Conservation (phyloP, 1,140 invertebrate genomes). For the roundworm (Caenorhabditis elegans) region WBcel235 BX284606.5:7618001-7618500, state of each 20-base stretch:
- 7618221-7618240: constrained; percentile 4
- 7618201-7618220: not conserved
- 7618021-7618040: too few species aligned
- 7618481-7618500: too few species aligned
- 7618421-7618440: not conserved
- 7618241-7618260: constrained; percentile 5
- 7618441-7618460: constrained; percentile 4
- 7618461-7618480: not conserved
- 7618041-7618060: too few species aligned
- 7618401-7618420: constrained; percentile 15
- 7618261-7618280: constrained; percentile 17
- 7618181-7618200: not conserved
- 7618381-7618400: constrained; percentile 1
- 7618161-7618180: constrained; percentile 18
- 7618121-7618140: constrained; percentile 26
- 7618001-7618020: too few species aligned
- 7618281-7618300: not conserved
- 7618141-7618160: constrained; percentile 14
- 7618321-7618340: not conserved
- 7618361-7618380: not conserved
- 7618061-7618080: not conserved
- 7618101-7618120: constrained; percentile 18
- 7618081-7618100: not conserved
- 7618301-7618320: not conserved
- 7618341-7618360: not conserved